Evolutionary conservation across 1,140 invertebrate species (phyloP).

Genomic region (Diorhabda elongata): DNA sequence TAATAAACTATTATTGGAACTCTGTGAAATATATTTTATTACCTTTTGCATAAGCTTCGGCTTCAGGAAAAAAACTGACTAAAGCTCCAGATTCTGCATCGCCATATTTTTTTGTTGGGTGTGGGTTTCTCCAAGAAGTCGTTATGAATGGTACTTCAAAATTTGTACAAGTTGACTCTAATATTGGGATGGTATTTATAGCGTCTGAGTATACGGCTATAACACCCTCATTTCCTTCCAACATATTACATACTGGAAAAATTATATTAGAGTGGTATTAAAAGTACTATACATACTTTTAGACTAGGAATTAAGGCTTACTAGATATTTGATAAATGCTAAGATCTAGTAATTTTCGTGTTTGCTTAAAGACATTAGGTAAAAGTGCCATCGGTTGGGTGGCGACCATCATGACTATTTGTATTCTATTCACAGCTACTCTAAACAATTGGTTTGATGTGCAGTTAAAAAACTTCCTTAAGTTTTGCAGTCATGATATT

Average conservation of each 20-base stretch:
- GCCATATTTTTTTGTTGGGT: background rate
- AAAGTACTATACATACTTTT: no score
- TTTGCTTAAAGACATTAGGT: no score
- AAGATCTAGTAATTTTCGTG: background rate
- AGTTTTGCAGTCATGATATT: no score
- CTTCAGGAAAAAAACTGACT: constrained; percentile 71
- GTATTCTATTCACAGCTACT: no score
- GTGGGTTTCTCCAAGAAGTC: constrained; percentile 53
- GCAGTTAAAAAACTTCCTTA: no score
- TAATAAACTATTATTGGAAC: no score
- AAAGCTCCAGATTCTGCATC: constrained; percentile 26
- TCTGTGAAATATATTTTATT: background rate
- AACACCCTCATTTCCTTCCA: constrained; percentile 20
- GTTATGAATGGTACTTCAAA: constrained; percentile 70
- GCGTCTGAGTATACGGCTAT: constrained; percentile 69
- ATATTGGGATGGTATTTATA: constrained; percentile 54
- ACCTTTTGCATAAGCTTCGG: constrained; percentile 58
- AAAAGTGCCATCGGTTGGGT: no score
- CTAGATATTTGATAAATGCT: no score
- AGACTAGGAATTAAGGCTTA: no score
- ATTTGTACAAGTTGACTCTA: constrained; percentile 66
- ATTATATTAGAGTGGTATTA: background rate
- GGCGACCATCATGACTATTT: no score
- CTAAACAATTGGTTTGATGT: no score
- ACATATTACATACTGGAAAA: constrained; percentile 14